Evolutionary conservation across 2,797 vertebrate genomes (phyloP).

Genomic region (Brachyalestes nurse): DNA sequence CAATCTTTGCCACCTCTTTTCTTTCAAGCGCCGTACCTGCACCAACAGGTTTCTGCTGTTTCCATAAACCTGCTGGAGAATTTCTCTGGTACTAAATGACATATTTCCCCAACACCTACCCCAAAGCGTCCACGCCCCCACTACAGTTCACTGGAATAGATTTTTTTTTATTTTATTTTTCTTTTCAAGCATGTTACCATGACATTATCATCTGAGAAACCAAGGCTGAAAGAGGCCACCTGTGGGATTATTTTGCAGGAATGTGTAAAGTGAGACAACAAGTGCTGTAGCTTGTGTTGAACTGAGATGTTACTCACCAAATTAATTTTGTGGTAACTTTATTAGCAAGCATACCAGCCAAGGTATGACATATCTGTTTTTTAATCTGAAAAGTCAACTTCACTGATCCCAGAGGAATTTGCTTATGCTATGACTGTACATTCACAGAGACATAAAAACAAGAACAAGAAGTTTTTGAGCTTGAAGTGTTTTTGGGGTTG

Average conservation of each 20-base stretch:
- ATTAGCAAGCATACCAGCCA: background rate
- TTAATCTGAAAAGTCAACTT: background rate
- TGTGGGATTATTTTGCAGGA: background rate
- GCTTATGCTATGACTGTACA: too few species aligned
- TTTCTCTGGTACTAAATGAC: slow-evolving; percentile 54
- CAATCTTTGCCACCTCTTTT: slow-evolving; percentile 17
- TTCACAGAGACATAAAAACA: too few species aligned
- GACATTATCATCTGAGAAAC: background rate
- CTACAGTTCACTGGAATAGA: slow-evolving; percentile 27
- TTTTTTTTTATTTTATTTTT: background rate
- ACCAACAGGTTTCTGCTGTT: slow-evolving; percentile 59
- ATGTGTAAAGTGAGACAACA: background rate
- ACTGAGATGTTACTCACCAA: background rate
- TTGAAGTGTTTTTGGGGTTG: too few species aligned
- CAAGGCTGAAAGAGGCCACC: background rate
- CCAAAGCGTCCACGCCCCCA: background rate
- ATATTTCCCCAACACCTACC: slow-evolving; percentile 27
- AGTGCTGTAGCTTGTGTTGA: too few species aligned
- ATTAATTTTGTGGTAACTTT: background rate
- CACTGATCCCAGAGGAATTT: too few species aligned
- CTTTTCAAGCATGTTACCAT: background rate
- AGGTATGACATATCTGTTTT: background rate
- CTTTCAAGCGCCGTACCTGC: slow-evolving; percentile 52
- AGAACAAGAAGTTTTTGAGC: too few species aligned
- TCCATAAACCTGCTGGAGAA: slow-evolving; percentile 51